A percentile compares a stretch with the other conserved stretches of the same genome.
Evolutionary conservation across 2,797 vertebrate species (phyloP).

Genomic region (Lacerta bilineata): DNA sequence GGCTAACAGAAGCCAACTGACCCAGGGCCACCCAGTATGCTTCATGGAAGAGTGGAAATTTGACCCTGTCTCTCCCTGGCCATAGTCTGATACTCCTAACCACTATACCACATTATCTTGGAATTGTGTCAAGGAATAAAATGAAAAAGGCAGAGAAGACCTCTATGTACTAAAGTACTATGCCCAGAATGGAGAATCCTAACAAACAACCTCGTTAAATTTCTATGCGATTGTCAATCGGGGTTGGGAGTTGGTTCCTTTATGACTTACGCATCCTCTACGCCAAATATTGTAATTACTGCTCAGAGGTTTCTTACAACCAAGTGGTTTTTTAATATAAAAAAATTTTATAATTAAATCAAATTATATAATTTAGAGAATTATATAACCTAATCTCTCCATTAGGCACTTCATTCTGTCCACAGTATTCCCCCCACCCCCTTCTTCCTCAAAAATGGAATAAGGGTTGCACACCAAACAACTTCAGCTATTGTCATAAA

Average conservation of each 20-base stretch:
- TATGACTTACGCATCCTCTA: neutral
- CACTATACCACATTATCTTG: neutral
- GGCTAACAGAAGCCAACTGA: too few species aligned
- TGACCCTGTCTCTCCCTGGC: neutral
- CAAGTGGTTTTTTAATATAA: too few species aligned
- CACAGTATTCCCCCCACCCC: neutral
- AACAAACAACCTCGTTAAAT: neutral
- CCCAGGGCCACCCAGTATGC: too few species aligned
- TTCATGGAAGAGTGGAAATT: too few species aligned
- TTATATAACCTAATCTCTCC: neutral
- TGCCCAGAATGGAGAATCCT: neutral
- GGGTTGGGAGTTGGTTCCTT: too few species aligned
- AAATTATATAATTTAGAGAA: neutral
- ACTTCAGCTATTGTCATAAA: neutral
- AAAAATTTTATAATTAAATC: too few species aligned
- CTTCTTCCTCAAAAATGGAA: neutral
- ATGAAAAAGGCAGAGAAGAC: neutral
- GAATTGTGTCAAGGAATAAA: neutral
- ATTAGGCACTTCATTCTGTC: neutral
- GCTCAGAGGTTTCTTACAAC: too few species aligned
- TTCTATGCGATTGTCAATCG: too few species aligned
- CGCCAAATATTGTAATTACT: neutral
- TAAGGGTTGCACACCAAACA: neutral
- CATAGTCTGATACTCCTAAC: too few species aligned
- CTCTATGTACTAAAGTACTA: neutral